Evolutionary conservation across 1,140 invertebrate genomes (phyloP).

Genomic region (Drosophila albomicans): DNA sequence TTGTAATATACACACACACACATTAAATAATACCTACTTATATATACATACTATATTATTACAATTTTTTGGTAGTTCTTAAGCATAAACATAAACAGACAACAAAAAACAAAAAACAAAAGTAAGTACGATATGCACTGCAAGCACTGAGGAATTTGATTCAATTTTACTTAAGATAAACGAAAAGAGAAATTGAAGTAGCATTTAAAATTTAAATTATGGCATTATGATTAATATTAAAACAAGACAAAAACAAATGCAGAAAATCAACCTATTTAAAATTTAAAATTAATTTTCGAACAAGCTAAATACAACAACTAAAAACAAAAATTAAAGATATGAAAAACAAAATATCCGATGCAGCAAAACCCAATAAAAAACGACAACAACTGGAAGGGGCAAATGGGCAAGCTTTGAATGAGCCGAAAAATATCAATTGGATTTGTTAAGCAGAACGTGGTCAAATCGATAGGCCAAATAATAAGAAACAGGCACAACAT

Average conservation of each 20-base stretch:
- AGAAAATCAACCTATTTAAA: conserved; percentile 29
- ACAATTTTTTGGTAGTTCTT: conserved; percentile 56
- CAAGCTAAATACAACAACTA: conserved; percentile 1
- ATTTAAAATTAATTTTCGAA: conserved; percentile 50
- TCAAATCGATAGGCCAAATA: conserved; percentile 20
- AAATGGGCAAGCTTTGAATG: conserved; percentile 51
- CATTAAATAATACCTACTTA: conserved; percentile 17
- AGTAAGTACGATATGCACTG: conserved; percentile 81
- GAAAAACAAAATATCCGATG: conserved; percentile 27
- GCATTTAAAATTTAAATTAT: conserved; percentile 44
- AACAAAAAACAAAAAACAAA: conserved; percentile 35
- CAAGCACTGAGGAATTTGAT: conserved; percentile 85
- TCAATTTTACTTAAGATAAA: conserved; percentile 84
- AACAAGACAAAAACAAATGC: background rate
- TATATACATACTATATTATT: conserved; percentile 32
- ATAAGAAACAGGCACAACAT: conserved; percentile 14
- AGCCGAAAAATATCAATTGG: conserved; percentile 19
- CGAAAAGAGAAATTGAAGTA: conserved; percentile 76
- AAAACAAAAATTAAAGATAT: background rate
- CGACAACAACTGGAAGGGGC: conserved; percentile 4
- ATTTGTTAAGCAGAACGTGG: conserved; percentile 34
- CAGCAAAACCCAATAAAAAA: conserved; percentile 13
- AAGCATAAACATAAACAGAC: conserved; percentile 56
- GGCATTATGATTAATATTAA: conserved; percentile 41
- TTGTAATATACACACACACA: conserved; percentile 1